Evolutionary conservation across 2,113 vertebrate species (phyloP).

Genomic region (Jaculus jaculus): DNA sequence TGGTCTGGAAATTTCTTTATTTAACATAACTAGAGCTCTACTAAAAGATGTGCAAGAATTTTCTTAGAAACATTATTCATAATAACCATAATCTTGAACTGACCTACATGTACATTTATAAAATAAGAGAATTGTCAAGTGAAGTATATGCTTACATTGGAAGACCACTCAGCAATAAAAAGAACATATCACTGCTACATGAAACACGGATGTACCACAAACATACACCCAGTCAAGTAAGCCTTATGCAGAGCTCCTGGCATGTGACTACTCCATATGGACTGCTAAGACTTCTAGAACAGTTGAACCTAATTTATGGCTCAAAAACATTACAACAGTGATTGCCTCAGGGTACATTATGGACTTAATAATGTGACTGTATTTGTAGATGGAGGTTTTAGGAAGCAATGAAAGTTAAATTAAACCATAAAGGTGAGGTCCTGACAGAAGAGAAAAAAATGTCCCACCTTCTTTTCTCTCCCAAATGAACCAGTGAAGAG

Average conservation of each 20-base stretch:
- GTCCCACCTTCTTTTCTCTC: too few species aligned
- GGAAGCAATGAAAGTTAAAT: too few species aligned
- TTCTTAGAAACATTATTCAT: background rate
- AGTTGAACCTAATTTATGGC: background rate
- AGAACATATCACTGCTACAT: background rate
- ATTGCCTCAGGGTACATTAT: background rate
- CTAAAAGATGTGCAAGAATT: background rate
- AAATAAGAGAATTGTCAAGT: background rate
- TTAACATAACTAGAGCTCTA: too few species aligned
- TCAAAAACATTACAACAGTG: background rate
- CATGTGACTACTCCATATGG: background rate
- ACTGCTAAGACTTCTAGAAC: background rate
- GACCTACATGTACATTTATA: background rate
- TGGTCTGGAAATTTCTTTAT: background rate
- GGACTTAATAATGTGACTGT: too few species aligned
- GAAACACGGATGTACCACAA: background rate
- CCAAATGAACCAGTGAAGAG: background rate
- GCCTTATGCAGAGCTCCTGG: background rate
- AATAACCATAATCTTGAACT: background rate
- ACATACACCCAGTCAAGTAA: background rate
- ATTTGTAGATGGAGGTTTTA: too few species aligned
- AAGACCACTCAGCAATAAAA: background rate
- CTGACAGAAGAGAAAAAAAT: too few species aligned
- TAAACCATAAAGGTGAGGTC: background rate
- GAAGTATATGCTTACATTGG: background rate